Base-by-base conservation (phyloP, 1,140 invertebrate species). In the Panagrolaimus sp. region DNA sequence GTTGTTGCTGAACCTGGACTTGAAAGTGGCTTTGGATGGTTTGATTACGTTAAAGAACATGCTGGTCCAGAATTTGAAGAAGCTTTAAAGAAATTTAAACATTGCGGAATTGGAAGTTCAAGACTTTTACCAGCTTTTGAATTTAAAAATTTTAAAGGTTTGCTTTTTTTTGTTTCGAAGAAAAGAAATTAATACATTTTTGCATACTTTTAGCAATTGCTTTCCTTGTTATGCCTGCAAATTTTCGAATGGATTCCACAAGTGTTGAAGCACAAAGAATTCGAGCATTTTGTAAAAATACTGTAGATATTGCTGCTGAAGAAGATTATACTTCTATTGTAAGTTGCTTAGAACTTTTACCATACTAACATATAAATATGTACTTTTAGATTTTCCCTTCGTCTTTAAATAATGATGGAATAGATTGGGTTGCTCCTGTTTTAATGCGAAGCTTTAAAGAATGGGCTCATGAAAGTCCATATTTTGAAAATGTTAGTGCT, bases 391-490 rank as follows among this genome's bases (percentile, higher is more conserved):
- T 58, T 5, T 58, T 58, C 5, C 52, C 52, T 12, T 28, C 52
- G 1, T 26, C 17, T 3, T 58, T 58, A 10, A 58, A 58, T 28
- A 58, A 58, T 26, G 28, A 21, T 21, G 52, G 52, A 21, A 28
- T 58, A 12, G 21, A 58, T 58, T 58, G 52, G 52, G 52, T 21
- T 12, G 52, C 52, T 5, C 52, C 52, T 12, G 52, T 58, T 28
- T 28, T 58, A 5, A 58, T 28, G 10, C 15, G 52, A 12, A 26
- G 52, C 52, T 58, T 58, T 28, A 58, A 58, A 24, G 52, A 58
- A 58, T 58, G 52, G 52, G 21, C 21, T 12, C 52, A 26, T n/a
- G 52, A 58, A 58, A 58, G 48, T 24, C 48, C 48, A 21, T 58
- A 21, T 21, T 21, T 38, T 38, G 7, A 38, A 38, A 38, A 7